phyloP scores from a whole-genome alignment of 2,797 vertebrate species.

The Hipposideros larvatus region DNA sequence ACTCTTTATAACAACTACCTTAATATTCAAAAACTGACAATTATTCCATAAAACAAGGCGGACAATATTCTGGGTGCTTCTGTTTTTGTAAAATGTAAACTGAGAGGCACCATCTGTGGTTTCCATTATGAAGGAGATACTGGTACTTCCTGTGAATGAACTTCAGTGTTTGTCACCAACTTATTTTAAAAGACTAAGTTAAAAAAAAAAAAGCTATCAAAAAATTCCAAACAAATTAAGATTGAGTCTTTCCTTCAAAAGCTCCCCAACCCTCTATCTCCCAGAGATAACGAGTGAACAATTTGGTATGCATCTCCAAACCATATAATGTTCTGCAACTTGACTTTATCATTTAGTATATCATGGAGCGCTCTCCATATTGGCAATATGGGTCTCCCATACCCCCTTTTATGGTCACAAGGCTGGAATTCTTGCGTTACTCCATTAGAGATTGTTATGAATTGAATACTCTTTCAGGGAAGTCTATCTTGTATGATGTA shows the following conservation, averaged over 20 bases:
- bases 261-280: neutral
- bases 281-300: neutral
- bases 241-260: neutral
- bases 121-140: neutral
- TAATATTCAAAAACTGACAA: neutral
- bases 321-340: neutral
- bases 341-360: neutral
- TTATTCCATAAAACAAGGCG: neutral
- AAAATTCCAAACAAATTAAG: neutral
- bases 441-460: conserved; percentile 6
- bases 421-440: neutral
- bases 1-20: conserved; percentile 16
- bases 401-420: neutral
- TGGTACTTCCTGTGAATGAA: neutral
- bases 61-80: neutral
- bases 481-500: neutral
- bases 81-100: neutral
- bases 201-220: neutral
- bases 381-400: neutral
- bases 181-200: neutral
- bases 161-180: neutral
- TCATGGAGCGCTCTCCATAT: neutral
- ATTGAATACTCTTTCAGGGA: neutral
- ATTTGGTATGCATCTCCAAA: neutral
- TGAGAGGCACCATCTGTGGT: neutral